Evolutionary conservation across 2,113 vertebrate species (phyloP).

Genomic region (Okapia johnstoni): DNA sequence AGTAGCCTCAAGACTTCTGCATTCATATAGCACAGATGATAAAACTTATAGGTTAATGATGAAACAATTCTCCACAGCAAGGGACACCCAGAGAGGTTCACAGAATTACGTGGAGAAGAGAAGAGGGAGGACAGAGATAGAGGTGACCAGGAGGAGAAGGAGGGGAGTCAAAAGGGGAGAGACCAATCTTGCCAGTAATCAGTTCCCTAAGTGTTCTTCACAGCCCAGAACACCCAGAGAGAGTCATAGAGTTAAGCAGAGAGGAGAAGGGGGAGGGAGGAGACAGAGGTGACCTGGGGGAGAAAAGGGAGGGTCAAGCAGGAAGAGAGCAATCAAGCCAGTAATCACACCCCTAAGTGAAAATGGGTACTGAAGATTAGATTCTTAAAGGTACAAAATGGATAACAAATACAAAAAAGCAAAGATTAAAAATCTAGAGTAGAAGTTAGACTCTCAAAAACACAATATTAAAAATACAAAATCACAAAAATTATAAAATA

Average conservation of each 20-base stretch:
- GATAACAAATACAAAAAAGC: neutral
- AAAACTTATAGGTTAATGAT: neutral
- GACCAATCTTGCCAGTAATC: neutral
- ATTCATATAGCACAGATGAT: neutral
- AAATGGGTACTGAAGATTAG: neutral
- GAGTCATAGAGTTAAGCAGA: neutral
- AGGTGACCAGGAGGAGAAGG: neutral
- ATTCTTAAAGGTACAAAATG: neutral
- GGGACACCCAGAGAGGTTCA: neutral
- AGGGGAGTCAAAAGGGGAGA: neutral
- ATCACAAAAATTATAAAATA: neutral
- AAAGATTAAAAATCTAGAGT: neutral
- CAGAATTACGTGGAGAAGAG: neutral
- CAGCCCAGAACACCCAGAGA: neutral
- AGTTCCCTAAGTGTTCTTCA: neutral
- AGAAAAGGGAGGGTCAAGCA: neutral
- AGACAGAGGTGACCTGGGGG: neutral
- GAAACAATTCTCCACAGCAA: neutral
- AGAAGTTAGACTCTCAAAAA: neutral
- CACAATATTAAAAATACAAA: neutral
- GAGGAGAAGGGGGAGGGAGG: neutral
- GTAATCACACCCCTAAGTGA: neutral
- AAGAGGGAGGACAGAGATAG: neutral
- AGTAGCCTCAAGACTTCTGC: neutral
- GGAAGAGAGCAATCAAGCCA: neutral